phyloP scores from a whole-genome alignment of 2,888 invertebrate genomes.

The Mellilla xanthometata region DNA sequence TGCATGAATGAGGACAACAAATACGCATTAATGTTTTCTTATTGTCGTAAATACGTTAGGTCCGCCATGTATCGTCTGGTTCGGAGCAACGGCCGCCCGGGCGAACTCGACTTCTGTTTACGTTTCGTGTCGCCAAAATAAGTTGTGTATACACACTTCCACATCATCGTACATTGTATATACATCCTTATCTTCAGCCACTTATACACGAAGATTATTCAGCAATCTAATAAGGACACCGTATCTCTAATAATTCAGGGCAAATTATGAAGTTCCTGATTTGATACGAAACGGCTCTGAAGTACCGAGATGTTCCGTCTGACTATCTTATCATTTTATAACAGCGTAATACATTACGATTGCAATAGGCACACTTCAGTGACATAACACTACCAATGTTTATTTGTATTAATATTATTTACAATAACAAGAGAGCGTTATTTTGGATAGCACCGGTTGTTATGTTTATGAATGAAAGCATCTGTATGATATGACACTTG shows the following conservation, averaged over 20 bases:
- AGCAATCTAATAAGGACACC: slow-evolving; percentile 41
- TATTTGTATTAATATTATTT: slow-evolving; percentile 8
- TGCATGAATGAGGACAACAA: slow-evolving; percentile 12
- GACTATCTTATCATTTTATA: slow-evolving; percentile 40
- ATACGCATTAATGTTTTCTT: slow-evolving; percentile 20
- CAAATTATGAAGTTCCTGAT: slow-evolving; percentile 55
- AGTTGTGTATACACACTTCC: slow-evolving; percentile 40
- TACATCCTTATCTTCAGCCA: slow-evolving; percentile 12
- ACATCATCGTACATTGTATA: slow-evolving; percentile 27
- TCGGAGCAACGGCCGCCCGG: slow-evolving; percentile 71
- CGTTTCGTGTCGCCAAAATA: slow-evolving; percentile 56
- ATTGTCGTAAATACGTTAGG: slow-evolving; percentile 26
- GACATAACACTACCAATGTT: slow-evolving; percentile 15
- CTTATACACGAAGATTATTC: slow-evolving; percentile 19
- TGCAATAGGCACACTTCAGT: slow-evolving; percentile 10
- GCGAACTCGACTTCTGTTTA: slow-evolving; percentile 60
- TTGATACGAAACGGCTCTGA: slow-evolving; percentile 42
- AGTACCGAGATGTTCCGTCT: slow-evolving; percentile 22
- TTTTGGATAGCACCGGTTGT: slow-evolving; percentile 33
- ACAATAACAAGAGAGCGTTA: slow-evolving; percentile 27
- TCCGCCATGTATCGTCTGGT: slow-evolving; percentile 39
- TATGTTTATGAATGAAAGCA: slow-evolving; percentile 40
- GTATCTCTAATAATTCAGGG: slow-evolving; percentile 48
- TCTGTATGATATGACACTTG: slow-evolving; percentile 35
- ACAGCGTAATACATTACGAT: slow-evolving; percentile 28